These are phyloP conservation scores for Andrena bicolor DNA, from an alignment of 2,888 invertebrate species.

Conservation along the genomic window DNA sequence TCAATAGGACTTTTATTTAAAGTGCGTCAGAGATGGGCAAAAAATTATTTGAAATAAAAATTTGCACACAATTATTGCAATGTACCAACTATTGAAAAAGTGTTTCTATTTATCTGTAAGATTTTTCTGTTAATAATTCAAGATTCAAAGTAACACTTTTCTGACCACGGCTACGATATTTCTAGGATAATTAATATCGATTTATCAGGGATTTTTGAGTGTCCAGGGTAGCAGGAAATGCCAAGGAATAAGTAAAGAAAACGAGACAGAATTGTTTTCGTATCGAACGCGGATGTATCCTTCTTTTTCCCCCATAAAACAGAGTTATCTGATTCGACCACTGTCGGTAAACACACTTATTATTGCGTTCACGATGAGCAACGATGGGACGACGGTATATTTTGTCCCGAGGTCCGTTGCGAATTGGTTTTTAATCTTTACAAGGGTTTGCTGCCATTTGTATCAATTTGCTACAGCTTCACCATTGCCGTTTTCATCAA, in stretches of 20 bases:
- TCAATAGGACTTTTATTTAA: neutral
- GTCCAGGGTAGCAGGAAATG: neutral
- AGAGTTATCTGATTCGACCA: conserved; percentile 22
- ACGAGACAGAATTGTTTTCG: conserved; percentile 22
- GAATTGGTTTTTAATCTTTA: conserved; percentile 6
- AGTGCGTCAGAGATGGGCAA: no score
- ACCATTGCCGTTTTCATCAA: neutral
- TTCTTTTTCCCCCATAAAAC: neutral
- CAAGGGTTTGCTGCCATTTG: neutral
- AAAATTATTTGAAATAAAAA: no score
- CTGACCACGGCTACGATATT: neutral
- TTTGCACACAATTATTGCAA: neutral
- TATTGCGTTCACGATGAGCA: conserved; percentile 26
- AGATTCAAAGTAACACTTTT: neutral
- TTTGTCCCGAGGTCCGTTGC: neutral
- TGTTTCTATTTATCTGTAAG: neutral
- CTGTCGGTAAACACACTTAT: conserved; percentile 27
- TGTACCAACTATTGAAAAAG: neutral
- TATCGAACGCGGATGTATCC: conserved; percentile 11
- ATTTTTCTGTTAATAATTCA: neutral
- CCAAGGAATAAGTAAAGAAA: neutral
- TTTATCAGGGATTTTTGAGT: neutral
- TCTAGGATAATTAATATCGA: neutral
- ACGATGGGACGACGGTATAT: conserved; percentile 3
- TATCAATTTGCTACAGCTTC: neutral